These are phyloP conservation scores for Odobenus rosmarus DNA, from an alignment of 2,113 vertebrate genomes.

Conservation along the genomic window DNA sequence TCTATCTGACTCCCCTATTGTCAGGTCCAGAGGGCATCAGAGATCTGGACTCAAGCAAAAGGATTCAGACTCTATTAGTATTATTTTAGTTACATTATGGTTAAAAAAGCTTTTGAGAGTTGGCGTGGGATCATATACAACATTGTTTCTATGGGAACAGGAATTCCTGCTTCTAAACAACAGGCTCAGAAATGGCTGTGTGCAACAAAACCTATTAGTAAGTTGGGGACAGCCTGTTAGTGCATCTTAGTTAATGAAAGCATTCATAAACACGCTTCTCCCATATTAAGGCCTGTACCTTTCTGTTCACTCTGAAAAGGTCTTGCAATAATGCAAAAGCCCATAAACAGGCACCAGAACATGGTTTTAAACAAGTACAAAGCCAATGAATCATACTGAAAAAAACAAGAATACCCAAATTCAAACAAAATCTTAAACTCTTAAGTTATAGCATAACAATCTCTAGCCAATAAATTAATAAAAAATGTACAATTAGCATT, in stretches of 20 bases:
- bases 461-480: background rate
- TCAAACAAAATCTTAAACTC: background rate
- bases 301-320: background rate
- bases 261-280: background rate
- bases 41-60: background rate
- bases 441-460: background rate
- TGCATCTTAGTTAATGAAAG: constrained; percentile 46
- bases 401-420: background rate
- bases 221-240: background rate
- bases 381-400: background rate
- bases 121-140: background rate
- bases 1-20: background rate
- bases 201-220: background rate
- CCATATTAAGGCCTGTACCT: background rate
- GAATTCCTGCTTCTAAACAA: constrained; percentile 48
- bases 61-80: background rate
- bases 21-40: background rate
- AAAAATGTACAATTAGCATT: background rate
- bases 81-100: background rate
- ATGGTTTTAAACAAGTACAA: background rate
- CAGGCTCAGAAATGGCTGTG: background rate
- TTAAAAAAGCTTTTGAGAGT: constrained; percentile 19
- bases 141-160: constrained; percentile 55
- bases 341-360: background rate
- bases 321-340: background rate